These are phyloP conservation scores for Yponomeuta malinellus DNA, from an alignment of 2,888 invertebrate species.

Conservation along the genomic window DNA sequence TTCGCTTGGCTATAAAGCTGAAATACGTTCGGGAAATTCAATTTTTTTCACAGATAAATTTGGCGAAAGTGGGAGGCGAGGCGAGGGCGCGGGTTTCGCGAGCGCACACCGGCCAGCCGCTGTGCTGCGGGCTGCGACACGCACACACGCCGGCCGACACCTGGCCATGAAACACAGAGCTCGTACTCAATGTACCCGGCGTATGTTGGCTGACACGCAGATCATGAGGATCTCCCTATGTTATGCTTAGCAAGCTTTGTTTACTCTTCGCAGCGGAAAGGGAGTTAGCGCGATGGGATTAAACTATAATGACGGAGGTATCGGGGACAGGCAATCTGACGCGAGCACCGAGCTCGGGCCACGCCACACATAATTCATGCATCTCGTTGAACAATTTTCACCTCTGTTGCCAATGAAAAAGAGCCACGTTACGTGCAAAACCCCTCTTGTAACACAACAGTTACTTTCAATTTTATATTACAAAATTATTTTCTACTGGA, in stretches of 20 bases:
- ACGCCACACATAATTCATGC: background rate
- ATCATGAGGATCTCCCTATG: background rate
- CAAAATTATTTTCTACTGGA: background rate
- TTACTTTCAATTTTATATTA: background rate
- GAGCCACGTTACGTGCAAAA: background rate
- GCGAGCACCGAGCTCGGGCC: background rate
- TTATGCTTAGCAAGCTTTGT: background rate
- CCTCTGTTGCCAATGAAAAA: background rate
- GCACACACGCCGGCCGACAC: no score
- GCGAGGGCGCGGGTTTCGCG: no score
- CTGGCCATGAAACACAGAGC: no score
- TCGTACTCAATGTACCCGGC: no score
- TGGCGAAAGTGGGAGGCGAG: background rate
- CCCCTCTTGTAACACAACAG: background rate
- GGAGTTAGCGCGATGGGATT: background rate
- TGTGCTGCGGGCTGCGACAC: no score
- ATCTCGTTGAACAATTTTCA: background rate
- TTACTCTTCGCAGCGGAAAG: background rate
- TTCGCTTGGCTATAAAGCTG: background rate
- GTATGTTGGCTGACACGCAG: background rate
- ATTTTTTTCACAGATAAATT: conserved; percentile 13
- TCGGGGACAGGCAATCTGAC: background rate
- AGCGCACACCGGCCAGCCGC: no score
- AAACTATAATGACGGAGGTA: background rate
- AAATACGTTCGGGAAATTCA: conserved; percentile 13